Conservation (phyloP, 1,140 invertebrate species). For the Leptonema lineaticorne region DNA sequence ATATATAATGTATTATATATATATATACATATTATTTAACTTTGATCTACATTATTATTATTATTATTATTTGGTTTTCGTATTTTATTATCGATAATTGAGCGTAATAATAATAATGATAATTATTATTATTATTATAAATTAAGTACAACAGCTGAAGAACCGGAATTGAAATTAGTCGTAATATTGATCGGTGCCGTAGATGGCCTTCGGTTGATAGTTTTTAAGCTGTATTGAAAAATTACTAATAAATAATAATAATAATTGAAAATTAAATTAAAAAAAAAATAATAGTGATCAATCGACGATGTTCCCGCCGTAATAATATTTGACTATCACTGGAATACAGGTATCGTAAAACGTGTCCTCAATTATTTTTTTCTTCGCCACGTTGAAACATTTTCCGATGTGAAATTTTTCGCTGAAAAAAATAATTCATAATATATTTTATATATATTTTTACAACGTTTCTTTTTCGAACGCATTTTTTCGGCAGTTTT, state of each 20-base stretch:
- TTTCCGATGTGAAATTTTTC: too few relatives aligned
- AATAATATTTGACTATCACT: conserved; percentile 14
- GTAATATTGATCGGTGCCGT: conserved; percentile 6
- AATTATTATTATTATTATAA: background rate
- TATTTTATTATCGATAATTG: too few relatives aligned
- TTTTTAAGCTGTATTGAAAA: conserved; percentile 15
- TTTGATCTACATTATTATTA: too few relatives aligned
- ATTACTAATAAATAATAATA: too few relatives aligned
- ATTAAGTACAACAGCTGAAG: conserved; percentile 24
- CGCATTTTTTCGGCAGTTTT: conserved; percentile 7
- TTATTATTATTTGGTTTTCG: too few relatives aligned
- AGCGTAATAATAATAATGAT: too few relatives aligned
- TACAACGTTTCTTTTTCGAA: background rate
- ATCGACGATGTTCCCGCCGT: background rate
- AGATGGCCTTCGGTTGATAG: conserved; percentile 23
- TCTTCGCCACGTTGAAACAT: too few relatives aligned
- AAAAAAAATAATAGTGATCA: background rate
- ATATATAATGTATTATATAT: too few relatives aligned
- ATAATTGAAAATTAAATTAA: background rate
- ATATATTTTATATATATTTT: background rate
- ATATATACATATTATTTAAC: too few relatives aligned
- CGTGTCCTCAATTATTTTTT: conserved; percentile 5
- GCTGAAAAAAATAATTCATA: too few relatives aligned
- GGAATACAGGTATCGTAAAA: conserved; percentile 11
- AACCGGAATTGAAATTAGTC: conserved; percentile 33